Evolutionary conservation across 2,113 vertebrate genomes (phyloP).

Genomic region (Apteryx mantelli): DNA sequence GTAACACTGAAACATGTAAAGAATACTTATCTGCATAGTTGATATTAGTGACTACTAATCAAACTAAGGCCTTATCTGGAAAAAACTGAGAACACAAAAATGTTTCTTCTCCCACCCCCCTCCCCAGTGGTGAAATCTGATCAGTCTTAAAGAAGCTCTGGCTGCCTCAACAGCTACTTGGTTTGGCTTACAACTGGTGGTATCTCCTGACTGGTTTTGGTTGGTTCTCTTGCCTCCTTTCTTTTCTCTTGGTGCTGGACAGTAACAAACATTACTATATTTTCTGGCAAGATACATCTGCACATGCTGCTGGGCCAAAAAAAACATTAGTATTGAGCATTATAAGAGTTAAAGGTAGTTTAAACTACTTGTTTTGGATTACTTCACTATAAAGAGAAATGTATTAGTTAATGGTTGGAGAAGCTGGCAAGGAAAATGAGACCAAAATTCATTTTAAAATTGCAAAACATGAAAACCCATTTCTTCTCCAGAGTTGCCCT

Average conservation of each 20-base stretch:
- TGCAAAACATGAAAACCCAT: not conserved
- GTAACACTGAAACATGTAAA: slow-evolving; percentile 46
- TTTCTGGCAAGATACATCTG: not conserved
- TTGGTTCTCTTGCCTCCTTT: not conserved
- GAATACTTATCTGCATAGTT: slow-evolving; percentile 77
- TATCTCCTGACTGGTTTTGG: not conserved
- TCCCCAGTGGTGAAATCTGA: not conserved
- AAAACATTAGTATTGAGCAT: not conserved
- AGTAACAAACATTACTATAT: not conserved
- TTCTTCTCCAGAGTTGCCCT: not conserved
- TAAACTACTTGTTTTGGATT: not conserved
- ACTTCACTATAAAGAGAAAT: not conserved
- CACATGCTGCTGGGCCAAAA: not conserved
- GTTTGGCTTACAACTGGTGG: not conserved
- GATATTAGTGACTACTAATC: slow-evolving; percentile 70
- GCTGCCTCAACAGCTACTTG: not conserved
- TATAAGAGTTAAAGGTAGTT: not conserved
- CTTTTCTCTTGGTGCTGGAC: slow-evolving; percentile 3
- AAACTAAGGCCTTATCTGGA: slow-evolving; percentile 77
- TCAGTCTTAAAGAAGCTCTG: slow-evolving; percentile 10
- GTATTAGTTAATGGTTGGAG: not conserved
- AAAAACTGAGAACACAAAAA: slow-evolving; percentile 63
- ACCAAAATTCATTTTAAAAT: not conserved
- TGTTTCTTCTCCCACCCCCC: not conserved
- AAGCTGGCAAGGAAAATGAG: not conserved